phyloP scores from a whole-genome alignment of 2,113 vertebrate species.

The Aplodontia rufa region DNA sequence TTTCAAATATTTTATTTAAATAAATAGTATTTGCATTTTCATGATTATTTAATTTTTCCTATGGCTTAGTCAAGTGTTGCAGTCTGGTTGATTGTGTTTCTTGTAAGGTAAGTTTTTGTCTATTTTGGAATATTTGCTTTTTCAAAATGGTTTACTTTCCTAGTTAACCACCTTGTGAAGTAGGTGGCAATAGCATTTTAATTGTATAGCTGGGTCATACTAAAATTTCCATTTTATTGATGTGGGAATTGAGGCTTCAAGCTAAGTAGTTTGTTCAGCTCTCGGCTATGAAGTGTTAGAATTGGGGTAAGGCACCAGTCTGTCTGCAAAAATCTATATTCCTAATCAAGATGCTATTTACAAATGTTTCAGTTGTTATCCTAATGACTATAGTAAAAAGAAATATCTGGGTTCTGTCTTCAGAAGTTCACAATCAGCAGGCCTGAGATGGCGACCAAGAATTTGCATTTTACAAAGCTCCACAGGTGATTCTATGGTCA shows the following conservation, averaged over 20 bases:
- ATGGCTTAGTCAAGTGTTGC: not conserved
- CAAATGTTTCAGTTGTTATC: not conserved
- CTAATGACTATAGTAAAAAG: not conserved
- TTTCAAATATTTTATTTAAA: conserved; percentile 17
- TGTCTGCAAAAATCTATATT: not conserved
- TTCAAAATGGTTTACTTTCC: not conserved
- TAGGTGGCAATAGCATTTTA: not conserved
- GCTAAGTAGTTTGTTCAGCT: not conserved
- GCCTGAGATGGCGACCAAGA: not conserved
- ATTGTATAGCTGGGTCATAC: not conserved
- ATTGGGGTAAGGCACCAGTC: not conserved
- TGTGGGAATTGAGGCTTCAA: not conserved
- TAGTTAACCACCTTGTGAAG: not conserved
- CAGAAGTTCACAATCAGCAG: not conserved
- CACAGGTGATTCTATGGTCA: not conserved
- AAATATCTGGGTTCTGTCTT: not conserved
- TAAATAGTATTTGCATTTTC: not conserved
- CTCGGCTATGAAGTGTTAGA: not conserved
- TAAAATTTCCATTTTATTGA: conserved; percentile 15
- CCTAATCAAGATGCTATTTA: conserved; percentile 4
- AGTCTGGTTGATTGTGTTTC: not conserved
- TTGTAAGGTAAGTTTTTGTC: not conserved
- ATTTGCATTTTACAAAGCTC: not conserved
- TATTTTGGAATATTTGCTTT: conserved; percentile 32
- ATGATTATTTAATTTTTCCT: not conserved